These are phyloP conservation scores for Zoanthus sociatus DNA, from an alignment of 92 coral and sea anemone species.

Conservation along the genomic window DNA sequence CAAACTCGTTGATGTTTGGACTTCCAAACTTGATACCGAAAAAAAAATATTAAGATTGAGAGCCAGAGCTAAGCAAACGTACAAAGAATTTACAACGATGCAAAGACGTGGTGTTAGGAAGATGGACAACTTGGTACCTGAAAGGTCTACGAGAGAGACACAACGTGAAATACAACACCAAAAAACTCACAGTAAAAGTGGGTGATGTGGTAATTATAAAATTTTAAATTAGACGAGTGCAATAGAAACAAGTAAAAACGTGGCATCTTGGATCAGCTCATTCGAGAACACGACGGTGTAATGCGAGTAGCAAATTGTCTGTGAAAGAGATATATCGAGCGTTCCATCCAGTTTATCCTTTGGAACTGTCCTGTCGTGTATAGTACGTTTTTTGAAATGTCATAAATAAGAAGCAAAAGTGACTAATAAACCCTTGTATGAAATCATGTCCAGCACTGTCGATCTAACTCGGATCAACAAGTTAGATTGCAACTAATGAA, in stretches of 20 bases:
- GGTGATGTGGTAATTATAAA: conserved; percentile 47
- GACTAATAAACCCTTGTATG: no score
- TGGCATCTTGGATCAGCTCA: conserved; percentile 53
- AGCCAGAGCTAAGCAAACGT: not conserved
- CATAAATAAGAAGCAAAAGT: no score
- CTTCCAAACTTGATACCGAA: not conserved
- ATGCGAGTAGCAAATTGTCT: conserved; percentile 48
- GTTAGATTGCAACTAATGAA: no score
- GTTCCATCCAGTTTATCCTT: conserved; percentile 29
- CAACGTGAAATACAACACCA: conserved; percentile 24
- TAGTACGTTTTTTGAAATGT: no score
- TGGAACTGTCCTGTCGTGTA: not conserved
- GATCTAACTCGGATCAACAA: no score
- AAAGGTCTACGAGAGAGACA: conserved; percentile 40
- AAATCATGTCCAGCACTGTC: no score
- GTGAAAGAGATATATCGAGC: conserved; percentile 36
- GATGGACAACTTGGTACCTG: conserved; percentile 40
- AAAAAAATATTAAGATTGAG: conserved; percentile 21
- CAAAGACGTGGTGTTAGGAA: conserved; percentile 27
- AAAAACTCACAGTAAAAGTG: not conserved
- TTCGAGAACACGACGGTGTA: conserved; percentile 52
- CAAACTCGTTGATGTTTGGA: not conserved
- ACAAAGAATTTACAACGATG: conserved; percentile 18
- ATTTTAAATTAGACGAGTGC: conserved; percentile 13
- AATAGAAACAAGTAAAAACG: conserved; percentile 44